These are phyloP conservation scores for Halcyon senegalensis DNA, from an alignment of 2,113 vertebrate genomes.

Conservation along the genomic window DNA sequence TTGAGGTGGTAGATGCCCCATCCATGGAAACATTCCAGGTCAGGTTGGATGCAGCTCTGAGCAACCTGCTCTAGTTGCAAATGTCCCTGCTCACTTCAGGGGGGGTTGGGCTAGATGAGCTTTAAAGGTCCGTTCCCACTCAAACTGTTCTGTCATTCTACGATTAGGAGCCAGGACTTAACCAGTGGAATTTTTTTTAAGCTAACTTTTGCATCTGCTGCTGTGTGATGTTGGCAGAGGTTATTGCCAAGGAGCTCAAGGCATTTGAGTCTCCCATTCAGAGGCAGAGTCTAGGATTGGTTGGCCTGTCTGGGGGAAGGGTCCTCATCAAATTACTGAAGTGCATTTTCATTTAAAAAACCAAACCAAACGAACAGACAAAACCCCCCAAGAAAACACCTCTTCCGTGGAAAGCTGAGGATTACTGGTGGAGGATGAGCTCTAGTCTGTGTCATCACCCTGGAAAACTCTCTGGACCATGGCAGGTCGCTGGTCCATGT, in stretches of 20 bases:
- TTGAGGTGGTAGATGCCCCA: neutral
- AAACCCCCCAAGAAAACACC: neutral
- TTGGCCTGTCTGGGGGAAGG: neutral
- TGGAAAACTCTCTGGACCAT: accelerated
- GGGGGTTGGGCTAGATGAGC: neutral
- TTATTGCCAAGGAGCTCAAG: accelerated
- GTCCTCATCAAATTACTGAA: accelerated
- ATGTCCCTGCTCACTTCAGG: neutral
- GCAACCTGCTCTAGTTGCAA: neutral
- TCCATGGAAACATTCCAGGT: neutral
- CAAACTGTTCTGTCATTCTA: too few relatives aligned
- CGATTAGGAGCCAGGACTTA: neutral
- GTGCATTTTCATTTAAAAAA: neutral
- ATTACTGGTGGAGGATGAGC: neutral
- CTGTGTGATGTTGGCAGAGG: neutral
- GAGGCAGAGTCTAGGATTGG: neutral
- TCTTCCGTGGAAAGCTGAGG: neutral
- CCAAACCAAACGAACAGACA: too few relatives aligned
- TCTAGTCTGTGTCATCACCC: neutral
- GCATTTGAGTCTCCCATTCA: accelerated
- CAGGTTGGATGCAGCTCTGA: neutral
- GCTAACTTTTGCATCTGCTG: neutral
- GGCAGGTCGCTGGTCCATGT: neutral
- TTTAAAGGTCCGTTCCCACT: neutral
- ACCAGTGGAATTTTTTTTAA: neutral